These are phyloP conservation scores for Psilopogon haemacephalus DNA, from an alignment of 2,113 vertebrate species.

Conservation along the genomic window DNA sequence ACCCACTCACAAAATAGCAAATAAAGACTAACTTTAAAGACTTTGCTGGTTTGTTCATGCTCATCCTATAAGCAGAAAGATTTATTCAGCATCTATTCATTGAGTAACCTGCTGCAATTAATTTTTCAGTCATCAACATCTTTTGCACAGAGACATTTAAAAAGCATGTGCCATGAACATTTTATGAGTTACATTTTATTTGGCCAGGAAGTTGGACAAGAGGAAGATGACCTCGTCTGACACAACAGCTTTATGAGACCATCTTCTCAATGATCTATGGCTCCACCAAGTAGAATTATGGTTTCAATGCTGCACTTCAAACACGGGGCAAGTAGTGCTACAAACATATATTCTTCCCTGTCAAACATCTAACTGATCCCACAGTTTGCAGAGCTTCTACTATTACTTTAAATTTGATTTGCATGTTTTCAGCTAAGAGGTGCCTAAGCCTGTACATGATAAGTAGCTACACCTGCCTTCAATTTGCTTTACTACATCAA, in stretches of 20 bases:
- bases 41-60: background rate
- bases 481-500: conserved; percentile 45
- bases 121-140: background rate
- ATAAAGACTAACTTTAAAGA: conserved; percentile 20
- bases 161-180: background rate
- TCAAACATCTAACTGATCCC: conserved; percentile 34
- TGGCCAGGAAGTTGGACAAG: conserved; percentile 7
- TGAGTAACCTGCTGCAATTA: conserved; percentile 22
- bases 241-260: conserved; percentile 63
- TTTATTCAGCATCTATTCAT: conserved; percentile 13
- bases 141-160: background rate
- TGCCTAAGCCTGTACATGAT: background rate
- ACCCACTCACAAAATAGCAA: conserved; percentile 19
- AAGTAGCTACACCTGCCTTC: conserved; percentile 50
- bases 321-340: conserved; percentile 44
- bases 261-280: conserved; percentile 52
- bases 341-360: conserved; percentile 15
- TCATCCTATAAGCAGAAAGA: background rate
- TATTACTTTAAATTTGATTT: conserved; percentile 57
- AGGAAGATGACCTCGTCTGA: conserved; percentile 55
- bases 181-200: conserved; percentile 37
- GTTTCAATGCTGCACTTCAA: conserved; percentile 51
- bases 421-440: conserved; percentile 30
- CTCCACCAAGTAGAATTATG: conserved; percentile 41
- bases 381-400: conserved; percentile 19